These are phyloP conservation scores for Menidia beryllina DNA, from an alignment of 2,113 vertebrate species.

Conservation along the genomic window DNA sequence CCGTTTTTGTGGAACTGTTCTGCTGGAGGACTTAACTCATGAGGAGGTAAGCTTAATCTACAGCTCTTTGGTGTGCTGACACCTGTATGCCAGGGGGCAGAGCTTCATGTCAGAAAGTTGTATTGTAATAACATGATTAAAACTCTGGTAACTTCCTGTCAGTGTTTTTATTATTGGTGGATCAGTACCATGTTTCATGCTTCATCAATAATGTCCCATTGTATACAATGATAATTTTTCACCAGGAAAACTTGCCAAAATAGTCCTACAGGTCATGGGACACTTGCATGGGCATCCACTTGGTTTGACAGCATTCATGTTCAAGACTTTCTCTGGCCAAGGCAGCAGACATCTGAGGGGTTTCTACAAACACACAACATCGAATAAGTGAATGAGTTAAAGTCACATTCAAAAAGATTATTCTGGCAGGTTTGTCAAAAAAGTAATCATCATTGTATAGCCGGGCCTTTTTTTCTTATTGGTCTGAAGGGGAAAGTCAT, in stretches of 20 bases:
- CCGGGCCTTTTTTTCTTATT: background rate
- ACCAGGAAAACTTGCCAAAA: too few species aligned
- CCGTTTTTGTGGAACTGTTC: background rate
- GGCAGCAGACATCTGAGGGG: background rate
- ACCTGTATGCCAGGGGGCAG: background rate
- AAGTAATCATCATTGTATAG: background rate
- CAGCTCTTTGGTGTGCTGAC: background rate
- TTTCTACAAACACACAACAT: background rate
- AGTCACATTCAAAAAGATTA: too few species aligned
- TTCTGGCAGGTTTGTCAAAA: too few species aligned
- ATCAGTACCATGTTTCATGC: too few species aligned
- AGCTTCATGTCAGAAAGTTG: background rate
- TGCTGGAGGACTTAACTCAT: background rate
- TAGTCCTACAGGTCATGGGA: too few species aligned
- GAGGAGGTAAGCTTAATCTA: background rate
- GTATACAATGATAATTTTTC: too few species aligned
- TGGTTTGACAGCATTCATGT: background rate
- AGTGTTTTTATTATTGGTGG: too few species aligned
- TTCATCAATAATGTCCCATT: too few species aligned
- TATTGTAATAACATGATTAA: too few species aligned
- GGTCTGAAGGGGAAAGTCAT: background rate
- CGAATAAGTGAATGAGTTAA: too few species aligned
- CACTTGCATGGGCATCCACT: background rate
- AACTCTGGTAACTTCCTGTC: too few species aligned
- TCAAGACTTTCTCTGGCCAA: background rate